A percentile compares a stretch with the other conserved stretches of the same genome.
Conservation (phyloP, 1,140 invertebrate species). For the Drosophila sucinea region DNA sequence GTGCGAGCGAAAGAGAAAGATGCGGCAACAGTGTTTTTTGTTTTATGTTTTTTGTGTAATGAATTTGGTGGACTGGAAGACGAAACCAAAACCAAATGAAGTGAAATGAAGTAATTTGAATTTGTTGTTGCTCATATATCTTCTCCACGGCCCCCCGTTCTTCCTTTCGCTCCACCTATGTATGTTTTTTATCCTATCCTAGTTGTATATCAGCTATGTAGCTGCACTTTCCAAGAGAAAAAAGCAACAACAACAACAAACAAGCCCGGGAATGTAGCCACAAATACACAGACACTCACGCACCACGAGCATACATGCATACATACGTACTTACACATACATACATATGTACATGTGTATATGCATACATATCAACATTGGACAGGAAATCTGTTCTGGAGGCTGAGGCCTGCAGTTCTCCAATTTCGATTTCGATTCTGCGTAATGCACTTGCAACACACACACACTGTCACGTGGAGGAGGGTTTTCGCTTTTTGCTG, state of each 20-base stretch:
- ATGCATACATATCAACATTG: slow-evolving; percentile 39
- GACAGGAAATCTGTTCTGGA: slow-evolving; percentile 68
- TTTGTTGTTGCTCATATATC: neutral
- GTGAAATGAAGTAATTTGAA: slow-evolving; percentile 10
- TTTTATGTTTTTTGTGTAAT: slow-evolving; percentile 36
- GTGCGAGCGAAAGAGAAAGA: slow-evolving; percentile 35
- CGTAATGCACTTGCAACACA: slow-evolving; percentile 66
- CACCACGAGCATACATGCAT: neutral
- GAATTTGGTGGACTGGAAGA: slow-evolving; percentile 35
- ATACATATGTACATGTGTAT: neutral
- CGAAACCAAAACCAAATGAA: slow-evolving; percentile 37
- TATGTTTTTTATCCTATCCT: neutral
- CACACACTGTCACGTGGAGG: slow-evolving; percentile 27
- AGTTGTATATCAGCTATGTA: slow-evolving; percentile 11
- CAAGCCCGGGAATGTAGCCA: slow-evolving; percentile 58
- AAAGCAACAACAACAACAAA: slow-evolving; percentile 46
- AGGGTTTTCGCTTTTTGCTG: slow-evolving; percentile 39
- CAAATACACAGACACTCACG: slow-evolving; percentile 9
- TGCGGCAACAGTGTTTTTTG: slow-evolving; percentile 52
- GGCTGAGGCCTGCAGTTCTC: slow-evolving; percentile 41
- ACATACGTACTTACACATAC: slow-evolving; percentile 12
- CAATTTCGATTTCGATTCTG: slow-evolving; percentile 75
- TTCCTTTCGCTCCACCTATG: neutral
- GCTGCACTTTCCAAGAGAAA: slow-evolving; percentile 32
- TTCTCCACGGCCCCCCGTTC: too few relatives aligned